Evolutionary conservation across 2,888 invertebrate species (phyloP).

Genomic region (Perizoma flavofasciatum): DNA sequence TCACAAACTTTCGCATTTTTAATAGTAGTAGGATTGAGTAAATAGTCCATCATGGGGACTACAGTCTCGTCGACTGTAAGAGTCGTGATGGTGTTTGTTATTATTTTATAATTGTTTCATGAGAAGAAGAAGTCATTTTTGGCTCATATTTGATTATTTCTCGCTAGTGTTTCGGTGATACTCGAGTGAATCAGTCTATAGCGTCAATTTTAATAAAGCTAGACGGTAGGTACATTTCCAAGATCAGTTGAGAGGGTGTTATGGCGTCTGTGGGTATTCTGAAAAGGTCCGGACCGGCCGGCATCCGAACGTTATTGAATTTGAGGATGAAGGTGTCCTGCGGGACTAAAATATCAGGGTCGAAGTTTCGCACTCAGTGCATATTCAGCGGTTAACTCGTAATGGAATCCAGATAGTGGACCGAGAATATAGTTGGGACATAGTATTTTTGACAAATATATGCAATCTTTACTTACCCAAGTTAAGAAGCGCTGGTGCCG

Average conservation of each 20-base stretch:
- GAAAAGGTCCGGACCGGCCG: conserved; percentile 21
- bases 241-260: conserved; percentile 30
- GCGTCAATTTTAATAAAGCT: conserved; percentile 4
- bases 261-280: conserved; percentile 21
- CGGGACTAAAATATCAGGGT: conserved; percentile 30
- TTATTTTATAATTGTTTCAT: too few species aligned
- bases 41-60: too few species aligned
- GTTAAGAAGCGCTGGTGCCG: too few species aligned
- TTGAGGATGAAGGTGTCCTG: conserved; percentile 37
- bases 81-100: too few species aligned
- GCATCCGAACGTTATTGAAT: conserved; percentile 37
- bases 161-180: too few species aligned
- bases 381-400: conserved; percentile 31
- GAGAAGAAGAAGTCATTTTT: too few species aligned
- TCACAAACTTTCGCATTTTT: too few species aligned
- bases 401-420: conserved; percentile 27
- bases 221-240: conserved; percentile 14
- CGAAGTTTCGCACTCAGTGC: conserved; percentile 31
- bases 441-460: conserved; percentile 12
- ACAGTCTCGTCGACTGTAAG: too few species aligned
- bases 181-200: too few species aligned
- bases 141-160: too few species aligned
- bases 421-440: conserved; percentile 15
- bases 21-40: too few species aligned
- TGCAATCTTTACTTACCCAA: neutral